These are phyloP conservation scores for Apis florea DNA, from an alignment of 1,140 invertebrate genomes.

Conservation along the genomic window DNA sequence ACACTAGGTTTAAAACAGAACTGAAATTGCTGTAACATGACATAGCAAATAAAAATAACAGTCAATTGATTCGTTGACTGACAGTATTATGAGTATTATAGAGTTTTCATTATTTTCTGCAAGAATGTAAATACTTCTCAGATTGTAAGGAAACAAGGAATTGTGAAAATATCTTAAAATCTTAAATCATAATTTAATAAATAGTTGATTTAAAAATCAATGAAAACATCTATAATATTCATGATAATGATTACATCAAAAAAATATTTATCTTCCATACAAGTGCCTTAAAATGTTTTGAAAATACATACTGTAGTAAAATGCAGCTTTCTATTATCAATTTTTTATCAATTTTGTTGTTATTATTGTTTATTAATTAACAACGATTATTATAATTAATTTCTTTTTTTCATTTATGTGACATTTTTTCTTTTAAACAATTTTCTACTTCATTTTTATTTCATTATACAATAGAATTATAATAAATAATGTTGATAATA, in stretches of 20 bases:
- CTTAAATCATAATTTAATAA: not conserved
- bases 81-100: slow-evolving; percentile 64
- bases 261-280: slow-evolving; percentile 59
- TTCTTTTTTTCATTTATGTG: not conserved
- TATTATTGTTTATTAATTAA: slow-evolving; percentile 4
- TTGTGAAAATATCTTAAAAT: not conserved
- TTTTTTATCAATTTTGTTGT: slow-evolving; percentile 14
- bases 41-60: slow-evolving; percentile 37
- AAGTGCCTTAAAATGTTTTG: slow-evolving; percentile 72
- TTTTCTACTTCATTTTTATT: not conserved
- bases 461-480: not conserved
- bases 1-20: slow-evolving; percentile 3
- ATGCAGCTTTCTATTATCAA: slow-evolving; percentile 57
- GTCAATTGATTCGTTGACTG: slow-evolving; percentile 35
- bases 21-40: slow-evolving; percentile 35
- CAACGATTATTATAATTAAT: not conserved
- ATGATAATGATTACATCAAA: slow-evolving; percentile 48
- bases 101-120: slow-evolving; percentile 47
- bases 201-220: not conserved
- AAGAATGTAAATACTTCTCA: slow-evolving; percentile 1
- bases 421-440: not conserved
- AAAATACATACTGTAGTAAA: slow-evolving; percentile 61
- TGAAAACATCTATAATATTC: slow-evolving; percentile 51
- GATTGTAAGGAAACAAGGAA: slow-evolving; percentile 12
- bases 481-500: slow-evolving; percentile 32